Evolutionary conservation across 2,113 vertebrate species (phyloP).

Genomic region (Apeltes quadracus): DNA sequence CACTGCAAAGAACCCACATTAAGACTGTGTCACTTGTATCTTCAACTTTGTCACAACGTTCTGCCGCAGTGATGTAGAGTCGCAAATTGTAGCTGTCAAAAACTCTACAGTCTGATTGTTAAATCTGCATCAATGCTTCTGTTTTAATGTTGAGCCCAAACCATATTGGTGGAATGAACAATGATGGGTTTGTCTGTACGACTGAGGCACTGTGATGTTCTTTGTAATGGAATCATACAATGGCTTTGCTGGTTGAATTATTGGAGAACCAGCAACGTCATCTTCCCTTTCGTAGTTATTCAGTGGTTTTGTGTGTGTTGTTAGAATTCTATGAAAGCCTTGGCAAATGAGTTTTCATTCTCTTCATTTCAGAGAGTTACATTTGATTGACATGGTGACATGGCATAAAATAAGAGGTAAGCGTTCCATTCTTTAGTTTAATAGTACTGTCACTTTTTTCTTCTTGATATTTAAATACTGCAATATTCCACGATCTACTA

Average conservation of each 20-base stretch:
- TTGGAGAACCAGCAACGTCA: too few relatives aligned
- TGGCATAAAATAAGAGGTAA: slow-evolving; percentile 94
- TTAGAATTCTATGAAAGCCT: neutral
- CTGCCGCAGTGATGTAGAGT: neutral
- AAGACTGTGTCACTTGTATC: neutral
- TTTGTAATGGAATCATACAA: neutral
- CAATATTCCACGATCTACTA: neutral
- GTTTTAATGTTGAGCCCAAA: neutral
- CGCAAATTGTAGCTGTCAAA: neutral
- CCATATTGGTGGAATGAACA: neutral
- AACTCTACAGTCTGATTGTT: neutral
- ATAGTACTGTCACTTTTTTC: neutral
- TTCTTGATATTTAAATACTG: neutral
- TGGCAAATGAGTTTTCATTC: neutral
- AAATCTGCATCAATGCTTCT: neutral
- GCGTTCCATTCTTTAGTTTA: neutral
- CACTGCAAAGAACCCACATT: neutral
- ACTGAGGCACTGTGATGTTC: neutral
- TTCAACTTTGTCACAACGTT: neutral
- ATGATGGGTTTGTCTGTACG: neutral
- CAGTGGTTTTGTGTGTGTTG: neutral
- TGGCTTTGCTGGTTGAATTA: neutral
- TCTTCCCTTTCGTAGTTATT: neutral
- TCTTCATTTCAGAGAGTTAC: slow-evolving; percentile 84
- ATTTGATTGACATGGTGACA: slow-evolving; percentile 88